A percentile compares a stretch with the other conserved stretches of the same genome.
phyloP scores from a whole-genome alignment of 92 coral and sea anemone species.

The Montipora capitata region DNA sequence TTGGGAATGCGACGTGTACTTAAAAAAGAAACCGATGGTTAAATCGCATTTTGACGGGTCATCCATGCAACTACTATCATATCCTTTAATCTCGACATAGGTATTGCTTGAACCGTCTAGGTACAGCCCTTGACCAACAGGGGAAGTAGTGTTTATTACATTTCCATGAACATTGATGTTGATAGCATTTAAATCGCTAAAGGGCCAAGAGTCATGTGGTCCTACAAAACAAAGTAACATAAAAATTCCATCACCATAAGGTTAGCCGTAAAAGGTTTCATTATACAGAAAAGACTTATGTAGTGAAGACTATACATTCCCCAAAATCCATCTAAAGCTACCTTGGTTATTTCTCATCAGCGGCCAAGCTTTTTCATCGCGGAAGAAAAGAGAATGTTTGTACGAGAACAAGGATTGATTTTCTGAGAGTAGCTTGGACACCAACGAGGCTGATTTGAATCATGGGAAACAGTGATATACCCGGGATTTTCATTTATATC shows the following conservation, averaged over 20 bases:
- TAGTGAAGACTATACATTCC: no score
- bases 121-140: slow-evolving; percentile 12
- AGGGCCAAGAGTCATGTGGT: slow-evolving; percentile 7
- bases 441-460: no score
- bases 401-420: neutral
- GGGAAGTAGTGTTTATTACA: neutral
- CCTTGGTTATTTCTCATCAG: no score
- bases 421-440: no score
- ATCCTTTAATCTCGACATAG: slow-evolving; percentile 1
- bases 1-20: neutral
- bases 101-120: slow-evolving; percentile 24
- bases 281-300: no score
- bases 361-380: no score
- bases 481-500: no score
- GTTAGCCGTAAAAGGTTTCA: no score
- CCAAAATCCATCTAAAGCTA: no score
- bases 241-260: neutral
- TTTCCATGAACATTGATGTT: neutral
- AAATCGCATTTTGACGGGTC: slow-evolving; percentile 27
- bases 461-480: no score
- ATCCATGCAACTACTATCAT: neutral
- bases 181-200: neutral
- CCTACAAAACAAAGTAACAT: neutral
- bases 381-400: no score
- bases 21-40: slow-evolving; percentile 29